Base-by-base conservation (phyloP, 2,797 vertebrate species). In the Picus viridis region DNA sequence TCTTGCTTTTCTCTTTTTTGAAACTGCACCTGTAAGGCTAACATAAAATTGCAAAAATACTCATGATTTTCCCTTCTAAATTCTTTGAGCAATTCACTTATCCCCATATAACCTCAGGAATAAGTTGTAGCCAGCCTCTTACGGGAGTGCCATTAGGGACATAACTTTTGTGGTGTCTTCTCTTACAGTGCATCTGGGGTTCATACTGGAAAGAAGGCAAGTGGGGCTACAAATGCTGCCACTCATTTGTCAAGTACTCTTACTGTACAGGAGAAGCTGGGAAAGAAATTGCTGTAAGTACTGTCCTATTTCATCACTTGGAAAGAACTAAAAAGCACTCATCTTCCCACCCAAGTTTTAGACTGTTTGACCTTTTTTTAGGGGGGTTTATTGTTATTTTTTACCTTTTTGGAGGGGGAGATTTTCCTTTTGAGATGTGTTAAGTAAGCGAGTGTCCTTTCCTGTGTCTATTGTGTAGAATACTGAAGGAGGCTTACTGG, bases 141-240 rank as follows among this genome's bases (percentile, higher is more conserved):
- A 3, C 0, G 3, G 23, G 18, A 59, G 10, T 49, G 3, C 57
- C 7, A 0, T 27, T 30, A 9, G n/a, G 43, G 41, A 16, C 6
- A 3, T 43, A n/a, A 65, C 39, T 82, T 41, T 36, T 91, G 0
- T 76, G 76, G 4, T 92, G 58, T 93, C 61, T 86, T 90, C 63
- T 79, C 86, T 79, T 96, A 19, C 96, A 99, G 99, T 99, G 98
- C 93, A 99, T 99, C 91, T 99, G 99, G 99, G 99, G 99, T 12
- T 99, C 99, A 0, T 99, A 98, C 71, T 99, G 99, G 99, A 99
- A 98, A 81, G 99, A 99, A 14, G 99, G 99, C 93, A 98, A 47
- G 94, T 99, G 99, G 99, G 99, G 99, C 45, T 99, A 98, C 97
- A 99, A 98, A 96, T 99, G 99, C 95, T 99, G 99, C 94, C 98